A percentile compares a stretch with the other conserved stretches of the same genome.
Conservation (phyloP, 2,888 invertebrate species). For the Macrosoma leucophasiata region DNA sequence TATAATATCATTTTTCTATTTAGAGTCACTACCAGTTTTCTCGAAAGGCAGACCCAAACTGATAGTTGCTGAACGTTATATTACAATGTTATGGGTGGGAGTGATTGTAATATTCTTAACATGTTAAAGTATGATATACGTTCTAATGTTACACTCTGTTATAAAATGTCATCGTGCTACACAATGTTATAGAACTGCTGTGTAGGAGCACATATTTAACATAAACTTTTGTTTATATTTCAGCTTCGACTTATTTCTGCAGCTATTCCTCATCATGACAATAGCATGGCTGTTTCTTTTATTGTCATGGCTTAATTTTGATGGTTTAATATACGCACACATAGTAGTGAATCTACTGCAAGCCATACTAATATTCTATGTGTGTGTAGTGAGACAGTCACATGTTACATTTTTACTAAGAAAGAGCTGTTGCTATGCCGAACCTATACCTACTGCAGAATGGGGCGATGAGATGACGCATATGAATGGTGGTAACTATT, state of each 20-base stretch:
- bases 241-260: slow-evolving; percentile 87
- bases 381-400: slow-evolving; percentile 85
- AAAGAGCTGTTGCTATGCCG: slow-evolving; percentile 87
- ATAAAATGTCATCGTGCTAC: no score
- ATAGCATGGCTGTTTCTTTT: slow-evolving; percentile 85
- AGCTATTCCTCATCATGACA: slow-evolving; percentile 84
- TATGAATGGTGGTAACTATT: slow-evolving; percentile 81
- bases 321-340: slow-evolving; percentile 83
- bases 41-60: no score
- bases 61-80: no score
- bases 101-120: no score
- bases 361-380: slow-evolving; percentile 83
- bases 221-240: slow-evolving; percentile 46
- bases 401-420: slow-evolving; percentile 86
- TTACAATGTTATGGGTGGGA: no score
- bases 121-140: no score
- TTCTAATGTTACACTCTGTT: no score
- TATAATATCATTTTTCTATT: no score
- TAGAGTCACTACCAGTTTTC: no score
- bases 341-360: slow-evolving; percentile 85
- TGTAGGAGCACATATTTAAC: no score
- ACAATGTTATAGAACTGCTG: no score
- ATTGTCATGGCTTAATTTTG: slow-evolving; percentile 84
- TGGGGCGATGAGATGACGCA: slow-evolving; percentile 94
- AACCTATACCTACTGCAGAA: slow-evolving; percentile 83